Conservation (phyloP, 35 echinoderm and acorn worm species). For the Apostichopus californicus region DNA sequence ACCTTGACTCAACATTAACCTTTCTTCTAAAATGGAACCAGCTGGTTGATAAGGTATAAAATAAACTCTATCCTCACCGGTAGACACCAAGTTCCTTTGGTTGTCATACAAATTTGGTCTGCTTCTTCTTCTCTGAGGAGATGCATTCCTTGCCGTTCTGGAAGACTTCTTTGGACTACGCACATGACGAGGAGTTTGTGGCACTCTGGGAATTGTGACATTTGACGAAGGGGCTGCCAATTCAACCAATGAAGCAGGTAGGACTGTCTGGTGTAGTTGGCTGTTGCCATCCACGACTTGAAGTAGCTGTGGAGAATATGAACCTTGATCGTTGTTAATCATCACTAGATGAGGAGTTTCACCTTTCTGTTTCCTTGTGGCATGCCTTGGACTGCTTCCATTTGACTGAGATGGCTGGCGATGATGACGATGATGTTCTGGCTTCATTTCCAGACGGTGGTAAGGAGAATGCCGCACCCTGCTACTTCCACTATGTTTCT, state of each 20-base stretch:
- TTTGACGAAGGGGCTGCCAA: not conserved
- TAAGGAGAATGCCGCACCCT: not conserved
- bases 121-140: not conserved
- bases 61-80: not conserved
- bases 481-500: slow-evolving; percentile 11
- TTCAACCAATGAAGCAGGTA: slow-evolving; percentile 10
- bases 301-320: not conserved
- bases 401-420: not conserved
- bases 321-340: not conserved
- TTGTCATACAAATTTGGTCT: not conserved
- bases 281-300: not conserved
- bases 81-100: not conserved
- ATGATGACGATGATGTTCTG: not conserved
- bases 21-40: slow-evolving; percentile 14
- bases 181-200: not conserved
- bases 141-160: not conserved
- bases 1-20: not conserved
- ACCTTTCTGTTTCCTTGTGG: not conserved
- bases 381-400: not conserved
- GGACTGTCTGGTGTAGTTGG: not conserved
- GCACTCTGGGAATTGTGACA: not conserved
- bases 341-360: not conserved
- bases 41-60: slow-evolving; percentile 10
- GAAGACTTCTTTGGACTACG: slow-evolving; percentile 8
- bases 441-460: not conserved